Base-by-base conservation (phyloP, 2,888 invertebrate genomes). In the Teinopalpus imperialis region DNA sequence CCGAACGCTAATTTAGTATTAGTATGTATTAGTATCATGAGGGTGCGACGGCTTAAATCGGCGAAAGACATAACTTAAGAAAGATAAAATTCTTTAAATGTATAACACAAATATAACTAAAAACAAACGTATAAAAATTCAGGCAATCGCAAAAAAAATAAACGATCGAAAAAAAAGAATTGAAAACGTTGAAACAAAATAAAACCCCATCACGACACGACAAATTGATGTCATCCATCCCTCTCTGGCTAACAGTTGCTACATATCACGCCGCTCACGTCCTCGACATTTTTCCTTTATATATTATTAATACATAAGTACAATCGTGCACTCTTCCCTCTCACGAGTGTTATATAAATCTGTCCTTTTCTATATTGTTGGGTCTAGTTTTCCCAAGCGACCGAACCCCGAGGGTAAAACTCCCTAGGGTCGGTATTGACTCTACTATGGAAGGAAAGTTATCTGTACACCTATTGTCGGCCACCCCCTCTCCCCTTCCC, bases 351-450 rank as follows among this genome's bases (percentile, higher is more conserved):
- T 64, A 61, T 62, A 70, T 85, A 72, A 60, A 64, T 64, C 72
- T 59, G 74, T 87, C 88, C 79, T 76, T 78, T 81, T 88, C 83
- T 81, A 87, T 88, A 87, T 88, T 87, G 87, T 87, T 86, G 88
- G 87, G 82, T 86, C 81, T 88, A 87, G 88, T 88, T 88, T 86
- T 88, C 88, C 88, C 88, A 83, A 85, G 87, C 86, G 88, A 77
- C 82, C 77, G 82, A 69, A 70, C 83, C 87, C 72, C 87, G 85
- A 87, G 88, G 88, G 88, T 82, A 83, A 82, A 83, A 74, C 85
- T 88, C 88, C 87, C 88, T 78, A 74, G 88, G 86, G 88, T 80
- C 81, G 85, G 82, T 87, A 87, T 88, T 87, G 88, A 88, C 85
- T 88, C 87, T 83, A 78, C 81, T 83, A 85, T 85, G 78, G 86